These are phyloP conservation scores for Temnothorax rugatulus DNA, from an alignment of 2,888 invertebrate genomes.

Conservation along the genomic window DNA sequence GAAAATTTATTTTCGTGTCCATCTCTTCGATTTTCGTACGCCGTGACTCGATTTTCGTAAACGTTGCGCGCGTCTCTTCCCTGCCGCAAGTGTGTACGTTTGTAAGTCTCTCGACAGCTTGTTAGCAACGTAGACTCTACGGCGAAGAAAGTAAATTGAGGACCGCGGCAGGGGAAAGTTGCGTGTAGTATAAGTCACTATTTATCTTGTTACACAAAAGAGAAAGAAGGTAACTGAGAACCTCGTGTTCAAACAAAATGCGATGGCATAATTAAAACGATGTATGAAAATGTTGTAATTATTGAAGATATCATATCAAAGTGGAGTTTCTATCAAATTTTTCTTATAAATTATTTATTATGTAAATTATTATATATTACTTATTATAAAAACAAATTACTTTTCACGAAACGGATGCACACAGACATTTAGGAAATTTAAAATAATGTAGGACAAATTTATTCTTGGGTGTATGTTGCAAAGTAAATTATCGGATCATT, in stretches of 20 bases:
- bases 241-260: neutral
- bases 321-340: neutral
- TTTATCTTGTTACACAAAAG: slow-evolving; percentile 38
- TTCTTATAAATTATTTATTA: neutral
- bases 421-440: neutral
- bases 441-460: neutral
- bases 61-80: slow-evolving; percentile 31
- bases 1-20: slow-evolving; percentile 72
- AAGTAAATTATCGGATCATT: neutral
- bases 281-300: neutral
- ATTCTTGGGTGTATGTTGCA: neutral
- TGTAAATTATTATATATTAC: neutral
- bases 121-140: slow-evolving; percentile 43
- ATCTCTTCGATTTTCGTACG: slow-evolving; percentile 57
- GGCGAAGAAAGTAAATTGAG: slow-evolving; percentile 45
- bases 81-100: slow-evolving; percentile 37
- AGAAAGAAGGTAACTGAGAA: slow-evolving; percentile 8
- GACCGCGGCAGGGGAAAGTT: slow-evolving; percentile 19
- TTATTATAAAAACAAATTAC: neutral
- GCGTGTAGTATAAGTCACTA: slow-evolving; percentile 41
- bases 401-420: neutral
- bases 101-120: slow-evolving; percentile 42
- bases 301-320: too few species aligned
- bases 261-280: neutral
- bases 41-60: slow-evolving; percentile 67